Base-by-base conservation (phyloP, 2,113 vertebrate species). In the Hiodon tergisus region DNA sequence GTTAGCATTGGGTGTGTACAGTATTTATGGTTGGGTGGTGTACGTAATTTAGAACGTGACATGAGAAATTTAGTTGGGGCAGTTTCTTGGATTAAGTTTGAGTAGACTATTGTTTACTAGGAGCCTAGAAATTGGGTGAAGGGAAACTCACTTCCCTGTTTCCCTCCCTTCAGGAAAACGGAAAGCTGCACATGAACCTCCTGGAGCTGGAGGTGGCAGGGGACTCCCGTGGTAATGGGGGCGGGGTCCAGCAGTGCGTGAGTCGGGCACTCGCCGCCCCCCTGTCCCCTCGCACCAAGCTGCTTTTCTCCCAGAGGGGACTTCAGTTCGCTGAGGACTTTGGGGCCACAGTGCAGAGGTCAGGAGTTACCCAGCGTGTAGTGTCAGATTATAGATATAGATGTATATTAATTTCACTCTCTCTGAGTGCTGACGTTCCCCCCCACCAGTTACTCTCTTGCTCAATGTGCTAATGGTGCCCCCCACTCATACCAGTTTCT, bases 291-390 rank as follows among this genome's bases (percentile, higher is more conserved):
- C 85, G 90, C 59, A 84, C 87, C 65, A 94, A 94, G 75, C 87
- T 93, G 62, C 76, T 91, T 60, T 88, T 95, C 66, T 95, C 94
- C 2, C 91, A 93, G 74, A 89, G 91, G 75, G 87, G 91, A 57
- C 88, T 94, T 7, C 92, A 95, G 79, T 94, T 91, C 46, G 88
- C 89, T 0, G 93, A 95, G 83, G 94, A 95, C 77, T 92, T 91
- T 65, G 90, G 93, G 69, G 86, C 81, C 75, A 89, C 87, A 2
- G 88, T 94, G 51, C 83, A 90, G 72, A 93, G 91, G 94, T 94
- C 14, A 78, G 77, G 0, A 8, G 0, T 2, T 6, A 6, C n/a
- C 60, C 8, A 4, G n/a, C 16, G 58, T 63, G 59, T 59, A 2
- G 46, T 7, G 53, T 6, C n/a, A n/a, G 31, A 11, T 9, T 17